Conservation (phyloP, 2,113 vertebrate species). For the Brienomyrus longianalis region DNA sequence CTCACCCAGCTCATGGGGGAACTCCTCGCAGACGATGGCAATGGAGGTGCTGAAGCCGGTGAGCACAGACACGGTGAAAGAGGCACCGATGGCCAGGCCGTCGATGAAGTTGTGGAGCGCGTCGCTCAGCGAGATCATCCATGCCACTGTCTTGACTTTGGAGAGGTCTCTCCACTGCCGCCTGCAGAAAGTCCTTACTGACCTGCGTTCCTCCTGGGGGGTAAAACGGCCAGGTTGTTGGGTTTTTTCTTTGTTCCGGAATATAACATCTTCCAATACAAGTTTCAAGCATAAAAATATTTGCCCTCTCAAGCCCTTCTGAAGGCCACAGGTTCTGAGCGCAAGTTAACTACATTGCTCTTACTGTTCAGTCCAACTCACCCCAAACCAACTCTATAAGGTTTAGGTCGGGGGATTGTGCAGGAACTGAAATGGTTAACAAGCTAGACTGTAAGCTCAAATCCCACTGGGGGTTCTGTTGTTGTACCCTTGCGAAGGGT, state of each 20-base stretch:
- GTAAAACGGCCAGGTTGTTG: background rate
- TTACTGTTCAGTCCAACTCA: too few species aligned
- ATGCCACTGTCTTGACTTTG: slow-evolving; percentile 83
- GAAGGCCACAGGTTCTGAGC: background rate
- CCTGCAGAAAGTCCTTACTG: slow-evolving; percentile 58
- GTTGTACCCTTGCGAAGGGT: background rate
- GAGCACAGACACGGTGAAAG: slow-evolving; percentile 81
- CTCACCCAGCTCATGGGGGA: slow-evolving; percentile 91
- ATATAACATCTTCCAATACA: background rate
- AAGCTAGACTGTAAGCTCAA: background rate
- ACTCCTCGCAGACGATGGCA: slow-evolving; percentile 92
- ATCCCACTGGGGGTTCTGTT: background rate
- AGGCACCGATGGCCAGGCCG: slow-evolving; percentile 88
- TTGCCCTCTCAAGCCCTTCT: background rate
- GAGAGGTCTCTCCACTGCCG: slow-evolving; percentile 61
- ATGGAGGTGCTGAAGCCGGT: slow-evolving; percentile 90
- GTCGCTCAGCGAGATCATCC: slow-evolving; percentile 93
- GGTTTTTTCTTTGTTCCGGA: background rate
- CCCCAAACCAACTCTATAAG: too few species aligned
- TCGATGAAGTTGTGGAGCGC: slow-evolving; percentile 94
- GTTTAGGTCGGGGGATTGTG: background rate
- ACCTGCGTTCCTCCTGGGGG: slow-evolving; percentile 25
- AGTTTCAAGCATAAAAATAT: background rate
- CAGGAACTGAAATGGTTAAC: background rate
- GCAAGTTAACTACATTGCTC: too few species aligned